phyloP scores from a whole-genome alignment of 1,140 invertebrate species.

The Drosophila virilis region DNA sequence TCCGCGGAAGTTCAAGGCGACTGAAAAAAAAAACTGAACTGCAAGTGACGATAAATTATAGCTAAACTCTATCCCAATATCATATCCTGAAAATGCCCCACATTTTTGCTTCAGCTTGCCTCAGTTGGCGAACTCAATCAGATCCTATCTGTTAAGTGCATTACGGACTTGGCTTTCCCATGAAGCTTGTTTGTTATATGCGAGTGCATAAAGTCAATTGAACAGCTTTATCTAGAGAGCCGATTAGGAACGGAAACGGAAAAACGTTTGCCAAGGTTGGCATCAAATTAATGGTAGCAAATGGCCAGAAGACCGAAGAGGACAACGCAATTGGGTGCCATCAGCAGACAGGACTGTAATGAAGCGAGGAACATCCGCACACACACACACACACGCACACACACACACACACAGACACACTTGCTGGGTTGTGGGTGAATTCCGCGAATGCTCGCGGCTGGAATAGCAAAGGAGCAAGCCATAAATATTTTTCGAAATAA shows the following conservation, averaged over 20 bases:
- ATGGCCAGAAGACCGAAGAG: slow-evolving; percentile 5
- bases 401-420: background rate
- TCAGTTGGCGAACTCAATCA: slow-evolving; percentile 10
- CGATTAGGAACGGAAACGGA: slow-evolving; percentile 28
- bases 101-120: background rate
- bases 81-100: background rate
- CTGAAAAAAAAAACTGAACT: no score
- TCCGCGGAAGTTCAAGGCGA: no score
- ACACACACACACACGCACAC: background rate
- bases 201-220: slow-evolving; percentile 47
- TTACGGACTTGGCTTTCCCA: background rate
- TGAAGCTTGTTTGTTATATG: slow-evolving; percentile 5
- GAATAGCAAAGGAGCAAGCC: slow-evolving; percentile 52
- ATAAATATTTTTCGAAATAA: slow-evolving; percentile 83
- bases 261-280: slow-evolving; percentile 47
- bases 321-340: slow-evolving; percentile 41
- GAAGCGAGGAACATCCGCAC: slow-evolving; percentile 34
- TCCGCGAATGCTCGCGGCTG: slow-evolving; percentile 51
- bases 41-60: background rate
- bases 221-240: slow-evolving; percentile 37
- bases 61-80: background rate
- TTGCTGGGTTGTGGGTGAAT: slow-evolving; percentile 38
- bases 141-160: slow-evolving; percentile 11
- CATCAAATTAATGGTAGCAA: slow-evolving; percentile 43
- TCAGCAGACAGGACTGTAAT: slow-evolving; percentile 53